Conservation (phyloP, 2,888 invertebrate species). For the Andricus curvator region DNA sequence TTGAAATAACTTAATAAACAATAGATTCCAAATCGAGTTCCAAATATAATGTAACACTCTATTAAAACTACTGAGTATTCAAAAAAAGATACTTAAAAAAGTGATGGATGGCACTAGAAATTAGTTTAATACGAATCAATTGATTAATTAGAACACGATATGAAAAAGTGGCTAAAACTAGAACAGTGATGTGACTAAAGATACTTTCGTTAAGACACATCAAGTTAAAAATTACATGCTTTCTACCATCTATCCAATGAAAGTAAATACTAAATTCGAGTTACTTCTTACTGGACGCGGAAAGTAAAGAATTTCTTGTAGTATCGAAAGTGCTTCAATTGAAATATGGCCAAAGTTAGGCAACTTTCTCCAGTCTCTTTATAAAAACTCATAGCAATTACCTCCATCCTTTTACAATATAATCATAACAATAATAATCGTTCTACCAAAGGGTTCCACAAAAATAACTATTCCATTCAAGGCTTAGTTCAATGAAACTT, state of each 20-base stretch:
- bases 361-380: constrained; percentile 20
- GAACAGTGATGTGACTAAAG: not conserved
- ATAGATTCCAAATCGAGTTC: no score
- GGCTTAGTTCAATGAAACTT: not conserved
- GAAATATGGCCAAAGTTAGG: constrained; percentile 14
- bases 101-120: not conserved
- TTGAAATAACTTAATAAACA: no score
- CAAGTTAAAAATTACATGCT: constrained; percentile 18
- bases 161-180: not conserved
- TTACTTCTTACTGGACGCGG: not conserved
- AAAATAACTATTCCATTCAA: not conserved
- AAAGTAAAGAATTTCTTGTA: not conserved
- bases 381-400: not conserved
- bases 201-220: constrained; percentile 9
- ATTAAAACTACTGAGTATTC: no score
- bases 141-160: not conserved
- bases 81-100: no score
- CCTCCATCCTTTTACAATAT: not conserved
- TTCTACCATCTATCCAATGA: constrained; percentile 20
- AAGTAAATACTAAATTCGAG: constrained; percentile 1
- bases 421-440: not conserved
- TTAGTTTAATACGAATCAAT: not conserved
- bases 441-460: not conserved
- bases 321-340: constrained; percentile 29
- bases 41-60: no score